Conservation (phyloP, 2,888 invertebrate species). For the Pherbina coryleti region DNA sequence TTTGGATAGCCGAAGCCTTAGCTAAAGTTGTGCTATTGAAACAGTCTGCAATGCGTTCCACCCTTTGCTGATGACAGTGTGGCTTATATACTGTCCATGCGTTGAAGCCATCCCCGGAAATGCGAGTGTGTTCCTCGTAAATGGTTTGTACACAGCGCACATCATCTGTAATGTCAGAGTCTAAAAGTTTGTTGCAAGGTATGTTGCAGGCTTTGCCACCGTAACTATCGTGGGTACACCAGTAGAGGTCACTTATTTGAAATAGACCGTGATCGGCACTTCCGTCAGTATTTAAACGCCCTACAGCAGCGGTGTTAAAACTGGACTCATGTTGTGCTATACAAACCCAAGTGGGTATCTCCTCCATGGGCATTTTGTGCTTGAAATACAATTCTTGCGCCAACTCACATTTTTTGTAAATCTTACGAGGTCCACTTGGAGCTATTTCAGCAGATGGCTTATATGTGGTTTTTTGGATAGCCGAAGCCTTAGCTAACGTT, state of each 20-base stretch:
- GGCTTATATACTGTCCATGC: conserved; percentile 80
- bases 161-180: conserved; percentile 80
- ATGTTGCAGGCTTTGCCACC: conserved; percentile 75
- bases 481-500: conserved; percentile 36
- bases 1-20: not conserved
- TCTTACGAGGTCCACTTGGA: conserved; percentile 58
- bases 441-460: not conserved
- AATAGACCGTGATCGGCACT: conserved; percentile 79
- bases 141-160: conserved; percentile 76
- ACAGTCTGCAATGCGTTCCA: conserved; percentile 67
- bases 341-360: conserved; percentile 76
- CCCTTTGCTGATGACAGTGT: conserved; percentile 71
- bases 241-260: conserved; percentile 79
- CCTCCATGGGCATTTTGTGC: conserved; percentile 71
- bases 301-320: conserved; percentile 75
- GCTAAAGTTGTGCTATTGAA: conserved; percentile 45
- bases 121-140: conserved; percentile 76
- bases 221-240: conserved; percentile 73
- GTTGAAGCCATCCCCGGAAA: conserved; percentile 79
- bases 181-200: conserved; percentile 74
- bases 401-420: conserved; percentile 78
- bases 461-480: conserved; percentile 24
- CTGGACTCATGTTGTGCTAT: conserved; percentile 78
- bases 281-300: conserved; percentile 58
- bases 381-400: conserved; percentile 73